Evolutionary conservation across 2,888 invertebrate species (phyloP).

Genomic region (Brachypalpus laphriformis): DNA sequence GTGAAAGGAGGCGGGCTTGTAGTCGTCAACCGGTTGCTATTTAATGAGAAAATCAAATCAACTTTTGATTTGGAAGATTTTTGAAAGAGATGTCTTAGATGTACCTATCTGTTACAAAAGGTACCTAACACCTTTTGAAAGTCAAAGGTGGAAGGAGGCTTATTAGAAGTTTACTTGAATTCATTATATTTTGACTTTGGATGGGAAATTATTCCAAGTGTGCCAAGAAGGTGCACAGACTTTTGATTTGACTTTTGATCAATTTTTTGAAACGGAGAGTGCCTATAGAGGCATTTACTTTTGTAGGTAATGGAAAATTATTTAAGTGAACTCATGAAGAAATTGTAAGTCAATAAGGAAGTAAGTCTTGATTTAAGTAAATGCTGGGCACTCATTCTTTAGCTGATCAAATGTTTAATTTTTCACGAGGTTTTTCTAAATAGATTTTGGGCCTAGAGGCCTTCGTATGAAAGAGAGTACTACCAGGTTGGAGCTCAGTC

Average conservation of each 20-base stretch:
- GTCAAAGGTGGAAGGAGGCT: neutral
- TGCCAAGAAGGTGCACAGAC: neutral
- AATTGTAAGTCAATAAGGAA: too few species aligned
- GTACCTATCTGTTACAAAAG: neutral
- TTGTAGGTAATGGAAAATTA: too few species aligned
- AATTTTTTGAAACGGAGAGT: neutral
- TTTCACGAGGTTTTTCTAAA: too few species aligned
- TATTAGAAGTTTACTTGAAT: neutral
- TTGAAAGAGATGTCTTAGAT: neutral
- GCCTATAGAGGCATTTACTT: too few species aligned
- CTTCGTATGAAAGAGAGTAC: too few species aligned
- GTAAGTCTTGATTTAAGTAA: too few species aligned
- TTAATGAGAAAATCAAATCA: constrained; percentile 29
- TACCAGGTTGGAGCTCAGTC: too few species aligned
- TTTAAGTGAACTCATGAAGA: too few species aligned
- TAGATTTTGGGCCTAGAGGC: too few species aligned
- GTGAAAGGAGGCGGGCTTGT: neutral
- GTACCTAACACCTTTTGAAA: neutral
- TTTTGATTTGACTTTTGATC: neutral
- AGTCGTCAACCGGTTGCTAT: neutral
- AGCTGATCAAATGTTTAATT: too few species aligned
- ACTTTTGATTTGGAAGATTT: constrained; percentile 10
- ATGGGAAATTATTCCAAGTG: neutral
- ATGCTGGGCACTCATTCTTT: too few species aligned
- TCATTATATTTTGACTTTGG: neutral